phyloP scores from a whole-genome alignment of 64 coral and sea anemone species.

The Anthopleura sola region DNA sequence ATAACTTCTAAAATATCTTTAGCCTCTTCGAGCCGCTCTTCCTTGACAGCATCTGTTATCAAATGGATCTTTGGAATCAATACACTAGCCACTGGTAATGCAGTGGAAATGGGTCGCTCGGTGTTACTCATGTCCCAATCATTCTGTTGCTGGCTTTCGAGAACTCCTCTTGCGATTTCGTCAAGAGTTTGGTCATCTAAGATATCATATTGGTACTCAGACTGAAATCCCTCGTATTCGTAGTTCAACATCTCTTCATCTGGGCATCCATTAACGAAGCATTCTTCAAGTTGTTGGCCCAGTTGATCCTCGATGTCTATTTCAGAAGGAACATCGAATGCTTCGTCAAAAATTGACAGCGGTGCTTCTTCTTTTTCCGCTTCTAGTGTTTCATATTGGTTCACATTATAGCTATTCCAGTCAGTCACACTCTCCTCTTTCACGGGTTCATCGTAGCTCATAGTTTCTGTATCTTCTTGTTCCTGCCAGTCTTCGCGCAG shows the following conservation, averaged over 20 bases:
- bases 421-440: background rate
- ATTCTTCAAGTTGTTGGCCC: background rate
- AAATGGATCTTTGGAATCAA: background rate
- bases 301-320: background rate
- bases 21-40: background rate
- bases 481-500: background rate
- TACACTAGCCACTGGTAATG: background rate
- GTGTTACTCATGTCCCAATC: background rate
- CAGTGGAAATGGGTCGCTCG: background rate
- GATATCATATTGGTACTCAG: background rate
- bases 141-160: background rate
- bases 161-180: background rate
- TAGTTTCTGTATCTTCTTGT: background rate
- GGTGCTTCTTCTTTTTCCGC: background rate
- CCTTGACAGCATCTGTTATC: background rate
- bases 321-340: background rate
- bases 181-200: background rate
- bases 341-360: background rate
- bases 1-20: background rate
- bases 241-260: background rate
- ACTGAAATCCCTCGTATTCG: background rate
- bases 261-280: background rate
- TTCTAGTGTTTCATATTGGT: background rate
- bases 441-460: background rate
- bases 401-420: background rate